Base-by-base conservation (phyloP, 2,113 vertebrate species). In the Crotophaga sulcirostris region DNA sequence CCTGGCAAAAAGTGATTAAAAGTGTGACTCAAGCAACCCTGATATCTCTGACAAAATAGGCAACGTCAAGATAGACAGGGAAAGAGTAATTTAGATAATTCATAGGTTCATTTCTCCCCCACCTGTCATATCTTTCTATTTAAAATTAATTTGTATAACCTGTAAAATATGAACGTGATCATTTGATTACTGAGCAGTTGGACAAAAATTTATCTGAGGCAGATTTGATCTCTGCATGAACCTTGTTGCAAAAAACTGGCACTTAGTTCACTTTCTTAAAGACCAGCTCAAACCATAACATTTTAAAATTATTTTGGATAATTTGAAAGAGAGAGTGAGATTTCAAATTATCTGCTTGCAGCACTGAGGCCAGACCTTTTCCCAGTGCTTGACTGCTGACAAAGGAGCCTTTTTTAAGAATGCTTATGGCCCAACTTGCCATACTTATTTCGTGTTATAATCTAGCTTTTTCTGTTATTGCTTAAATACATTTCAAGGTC, bases 11-110 rank as follows among this genome's bases (percentile, higher is more conserved):
- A 76, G 62, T 47, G 64, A 73, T 66, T 88, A 74, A 33, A 77
- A 79, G 3, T 26, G 21, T 75, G 54, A 67, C 29, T 81, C 25
- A 52, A 75, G 44, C 34, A 95, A 56, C 17, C 19, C 36, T 64
- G 40, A 8, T 86, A 59, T 81, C 68, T 91, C 75, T 90, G 63
- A 81, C 52, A 91, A 77, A n/a, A 40, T 25, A 84, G 13, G 9
- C 33, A 83, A 63, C 77, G 54, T 77, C 85, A 78, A 67, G 79
- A 77, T 21, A 84, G 79, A 66, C 5, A 76, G 13, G 17, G 23
- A 56, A 88, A 74, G 19, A 74, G 81, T 86, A 86, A 93, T 90
- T 88, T 29, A 40, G 59, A 28, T 81, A 88, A 90, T 90, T 67
- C 20, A 45, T n/a, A 77, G 21, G 56, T 78, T 93, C 9, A 63